These are phyloP conservation scores for Stichodactyla helianthus DNA, from an alignment of 64 coral and sea anemone genomes.

Conservation along the genomic window DNA sequence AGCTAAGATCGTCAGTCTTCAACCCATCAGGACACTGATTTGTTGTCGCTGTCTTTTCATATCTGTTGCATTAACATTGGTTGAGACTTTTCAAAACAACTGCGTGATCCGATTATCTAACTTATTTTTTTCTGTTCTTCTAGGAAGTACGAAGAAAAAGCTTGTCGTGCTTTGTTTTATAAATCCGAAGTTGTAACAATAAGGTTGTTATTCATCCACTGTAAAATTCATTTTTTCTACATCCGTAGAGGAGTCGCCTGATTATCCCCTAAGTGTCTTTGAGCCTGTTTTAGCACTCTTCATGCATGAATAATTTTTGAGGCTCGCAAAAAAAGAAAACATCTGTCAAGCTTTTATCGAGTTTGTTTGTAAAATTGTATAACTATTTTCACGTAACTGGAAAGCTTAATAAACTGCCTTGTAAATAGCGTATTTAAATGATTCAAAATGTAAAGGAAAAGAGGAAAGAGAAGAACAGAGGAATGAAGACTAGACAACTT, in stretches of 20 bases:
- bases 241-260: neutral
- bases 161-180: neutral
- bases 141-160: neutral
- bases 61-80: neutral
- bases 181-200: neutral
- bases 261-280: neutral
- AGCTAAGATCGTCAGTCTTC: neutral
- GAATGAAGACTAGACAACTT: neutral
- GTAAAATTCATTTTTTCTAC: neutral
- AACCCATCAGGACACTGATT: neutral
- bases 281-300: neutral
- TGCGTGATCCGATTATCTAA: neutral
- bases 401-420: neutral
- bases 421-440: neutral
- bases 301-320: conserved; percentile 2
- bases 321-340: neutral
- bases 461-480: neutral
- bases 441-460: neutral
- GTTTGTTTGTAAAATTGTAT: conserved; percentile 1
- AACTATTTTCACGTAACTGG: neutral
- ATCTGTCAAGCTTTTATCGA: neutral
- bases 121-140: neutral
- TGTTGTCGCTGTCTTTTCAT: neutral
- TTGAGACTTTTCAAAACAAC: neutral
- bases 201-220: neutral